These are phyloP conservation scores for Nettapus auritus DNA, from an alignment of 2,113 vertebrate species.

Conservation along the genomic window DNA sequence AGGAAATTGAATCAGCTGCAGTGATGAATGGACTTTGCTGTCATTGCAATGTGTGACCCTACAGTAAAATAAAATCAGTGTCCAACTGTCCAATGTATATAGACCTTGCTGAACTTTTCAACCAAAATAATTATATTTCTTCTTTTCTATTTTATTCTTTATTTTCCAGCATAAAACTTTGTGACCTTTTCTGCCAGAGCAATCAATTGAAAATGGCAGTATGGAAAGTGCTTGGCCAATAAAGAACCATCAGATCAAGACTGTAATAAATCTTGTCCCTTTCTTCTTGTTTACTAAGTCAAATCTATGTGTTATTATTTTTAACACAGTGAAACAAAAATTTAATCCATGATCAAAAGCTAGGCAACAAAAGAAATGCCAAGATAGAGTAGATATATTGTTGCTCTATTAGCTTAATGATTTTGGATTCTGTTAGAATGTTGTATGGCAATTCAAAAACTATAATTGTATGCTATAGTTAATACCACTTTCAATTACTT, in stretches of 20 bases:
- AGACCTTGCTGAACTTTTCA: conserved; percentile 51
- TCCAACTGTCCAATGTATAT: neutral
- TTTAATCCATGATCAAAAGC: neutral
- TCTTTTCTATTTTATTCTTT: conserved; percentile 39
- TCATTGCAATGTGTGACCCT: neutral
- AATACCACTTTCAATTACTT: neutral
- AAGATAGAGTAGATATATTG: neutral
- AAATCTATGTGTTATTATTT: neutral
- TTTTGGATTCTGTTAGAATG: neutral
- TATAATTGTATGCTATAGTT: neutral
- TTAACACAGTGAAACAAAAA: neutral
- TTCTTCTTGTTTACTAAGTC: neutral
- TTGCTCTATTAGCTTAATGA: neutral
- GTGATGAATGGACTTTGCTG: neutral
- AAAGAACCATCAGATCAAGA: neutral
- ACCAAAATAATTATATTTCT: conserved; percentile 46
- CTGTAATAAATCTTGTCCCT: neutral
- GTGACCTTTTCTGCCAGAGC: conserved; percentile 46
- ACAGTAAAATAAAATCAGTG: conserved; percentile 33
- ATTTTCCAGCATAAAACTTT: conserved; percentile 20
- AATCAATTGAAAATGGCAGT: conserved; percentile 27
- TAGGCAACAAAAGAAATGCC: neutral
- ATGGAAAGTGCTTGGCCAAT: conserved; percentile 2
- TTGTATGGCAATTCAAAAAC: neutral
- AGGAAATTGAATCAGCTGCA: conserved; percentile 16